phyloP scores from a whole-genome alignment of 2,797 vertebrate genomes.

The Pogonophryne albipinna region DNA sequence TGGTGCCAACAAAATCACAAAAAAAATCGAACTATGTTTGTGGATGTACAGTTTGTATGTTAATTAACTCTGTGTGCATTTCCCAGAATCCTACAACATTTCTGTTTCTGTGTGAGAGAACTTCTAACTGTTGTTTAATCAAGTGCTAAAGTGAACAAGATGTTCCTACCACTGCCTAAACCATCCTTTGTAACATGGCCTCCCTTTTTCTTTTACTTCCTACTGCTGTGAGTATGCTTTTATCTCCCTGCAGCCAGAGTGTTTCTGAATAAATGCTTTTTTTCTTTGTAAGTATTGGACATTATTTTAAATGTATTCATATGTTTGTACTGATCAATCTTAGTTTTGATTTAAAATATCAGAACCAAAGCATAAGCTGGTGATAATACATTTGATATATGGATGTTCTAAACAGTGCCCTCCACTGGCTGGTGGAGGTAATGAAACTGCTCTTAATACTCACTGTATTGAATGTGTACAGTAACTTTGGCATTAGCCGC shows the following conservation, averaged over 20 bases:
- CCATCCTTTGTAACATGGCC: slow-evolving; percentile 65
- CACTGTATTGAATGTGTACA: neutral
- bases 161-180: slow-evolving; percentile 66
- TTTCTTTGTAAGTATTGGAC: slow-evolving; percentile 66
- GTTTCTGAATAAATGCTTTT: slow-evolving; percentile 84
- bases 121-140: slow-evolving; percentile 57
- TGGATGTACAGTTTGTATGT: slow-evolving; percentile 53
- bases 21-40: slow-evolving; percentile 35
- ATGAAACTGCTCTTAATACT: neutral
- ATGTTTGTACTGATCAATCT: neutral
- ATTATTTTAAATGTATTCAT: slow-evolving; percentile 12
- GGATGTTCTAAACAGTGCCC: slow-evolving; percentile 15
- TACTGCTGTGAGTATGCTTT: slow-evolving; percentile 63
- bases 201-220: slow-evolving; percentile 48
- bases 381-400: neutral
- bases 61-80: slow-evolving; percentile 50
- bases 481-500: slow-evolving; percentile 21
- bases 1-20: slow-evolving; percentile 74
- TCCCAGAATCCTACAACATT: slow-evolving; percentile 40
- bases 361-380: neutral
- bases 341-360: too few species aligned
- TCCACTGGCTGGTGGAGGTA: slow-evolving; percentile 36
- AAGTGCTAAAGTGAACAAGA: slow-evolving; percentile 61
- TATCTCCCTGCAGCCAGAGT: slow-evolving; percentile 41
- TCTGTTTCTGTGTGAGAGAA: slow-evolving; percentile 47